These are phyloP conservation scores for Gobiocypris rarus DNA, from an alignment of 2,113 vertebrate genomes.

Conservation along the genomic window DNA sequence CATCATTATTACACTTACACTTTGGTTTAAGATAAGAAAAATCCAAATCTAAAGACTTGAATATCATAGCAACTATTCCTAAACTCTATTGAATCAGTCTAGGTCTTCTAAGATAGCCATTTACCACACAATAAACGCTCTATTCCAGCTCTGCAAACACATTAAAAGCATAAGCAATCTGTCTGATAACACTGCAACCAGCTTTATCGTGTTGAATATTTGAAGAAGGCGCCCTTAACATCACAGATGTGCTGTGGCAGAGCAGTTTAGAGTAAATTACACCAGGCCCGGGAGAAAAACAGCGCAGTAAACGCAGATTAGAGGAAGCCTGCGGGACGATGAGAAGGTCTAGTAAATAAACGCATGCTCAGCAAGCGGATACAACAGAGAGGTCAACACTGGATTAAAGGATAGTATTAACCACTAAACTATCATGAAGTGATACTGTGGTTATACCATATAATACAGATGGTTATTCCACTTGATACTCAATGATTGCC, in stretches of 20 bases:
- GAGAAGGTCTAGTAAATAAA: not conserved
- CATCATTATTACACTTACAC: not conserved
- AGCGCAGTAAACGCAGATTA: not conserved
- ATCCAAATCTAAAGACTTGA: not conserved
- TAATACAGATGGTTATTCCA: not conserved
- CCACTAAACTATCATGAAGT: not conserved
- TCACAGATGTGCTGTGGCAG: not conserved
- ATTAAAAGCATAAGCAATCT: not conserved
- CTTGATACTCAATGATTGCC: not conserved
- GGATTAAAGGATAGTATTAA: not conserved
- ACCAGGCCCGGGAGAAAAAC: not conserved
- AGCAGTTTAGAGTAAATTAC: not conserved
- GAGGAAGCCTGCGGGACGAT: not conserved
- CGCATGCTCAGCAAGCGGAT: not conserved
- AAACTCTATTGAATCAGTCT: not conserved
- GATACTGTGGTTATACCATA: not conserved
- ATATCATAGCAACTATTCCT: not conserved
- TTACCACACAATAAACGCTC: not conserved
- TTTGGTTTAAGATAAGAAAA: not conserved
- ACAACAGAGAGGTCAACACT: not conserved
- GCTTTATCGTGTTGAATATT: not conserved
- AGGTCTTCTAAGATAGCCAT: too few species aligned
- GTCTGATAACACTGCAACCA: not conserved
- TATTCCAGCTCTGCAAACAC: not conserved
- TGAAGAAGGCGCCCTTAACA: not conserved